Percentiles rank a stretch among this genome's conserved stretches.
Evolutionary conservation across 2,888 invertebrate species (phyloP).

Genomic region (Catocala nupta): DNA sequence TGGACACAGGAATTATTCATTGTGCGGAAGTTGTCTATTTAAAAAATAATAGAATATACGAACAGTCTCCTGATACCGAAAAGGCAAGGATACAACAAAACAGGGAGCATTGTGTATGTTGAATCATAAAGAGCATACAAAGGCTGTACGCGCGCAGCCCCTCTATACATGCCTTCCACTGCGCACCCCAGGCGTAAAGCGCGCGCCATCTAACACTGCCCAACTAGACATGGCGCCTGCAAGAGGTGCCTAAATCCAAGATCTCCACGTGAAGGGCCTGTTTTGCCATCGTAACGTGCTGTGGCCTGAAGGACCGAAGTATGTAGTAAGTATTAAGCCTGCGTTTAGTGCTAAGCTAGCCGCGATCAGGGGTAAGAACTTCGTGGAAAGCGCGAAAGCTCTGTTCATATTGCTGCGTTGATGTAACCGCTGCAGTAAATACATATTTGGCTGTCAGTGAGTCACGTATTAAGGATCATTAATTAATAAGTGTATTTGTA

Average conservation of each 20-base stretch:
- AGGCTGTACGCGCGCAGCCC: neutral
- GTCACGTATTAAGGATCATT: no score
- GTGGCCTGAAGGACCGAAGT: conserved; percentile 52
- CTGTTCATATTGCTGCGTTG: conserved; percentile 66
- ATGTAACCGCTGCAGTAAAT: conserved; percentile 80
- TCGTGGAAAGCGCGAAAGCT: conserved; percentile 54
- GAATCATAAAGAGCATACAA: no score
- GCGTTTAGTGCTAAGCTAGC: conserved; percentile 26
- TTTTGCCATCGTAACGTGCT: conserved; percentile 72
- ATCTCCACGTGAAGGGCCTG: conserved; percentile 59
- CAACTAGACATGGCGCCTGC: conserved; percentile 72
- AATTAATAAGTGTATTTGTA: no score
- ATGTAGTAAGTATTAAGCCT: conserved; percentile 57
- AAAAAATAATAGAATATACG: no score
- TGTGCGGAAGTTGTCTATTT: no score
- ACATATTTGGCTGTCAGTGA: conserved; percentile 76
- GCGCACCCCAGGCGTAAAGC: neutral
- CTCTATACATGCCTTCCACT: neutral
- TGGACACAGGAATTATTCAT: no score
- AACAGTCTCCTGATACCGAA: no score
- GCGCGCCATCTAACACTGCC: conserved; percentile 37
- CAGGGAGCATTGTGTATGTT: no score
- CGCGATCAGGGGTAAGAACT: conserved; percentile 31
- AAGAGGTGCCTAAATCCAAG: conserved; percentile 55
- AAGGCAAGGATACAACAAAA: no score